Percentiles rank a stretch among this genome's conserved stretches.
Conservation (phyloP, 2,113 vertebrate genomes). For the Microcebus ravelobensis region DNA sequence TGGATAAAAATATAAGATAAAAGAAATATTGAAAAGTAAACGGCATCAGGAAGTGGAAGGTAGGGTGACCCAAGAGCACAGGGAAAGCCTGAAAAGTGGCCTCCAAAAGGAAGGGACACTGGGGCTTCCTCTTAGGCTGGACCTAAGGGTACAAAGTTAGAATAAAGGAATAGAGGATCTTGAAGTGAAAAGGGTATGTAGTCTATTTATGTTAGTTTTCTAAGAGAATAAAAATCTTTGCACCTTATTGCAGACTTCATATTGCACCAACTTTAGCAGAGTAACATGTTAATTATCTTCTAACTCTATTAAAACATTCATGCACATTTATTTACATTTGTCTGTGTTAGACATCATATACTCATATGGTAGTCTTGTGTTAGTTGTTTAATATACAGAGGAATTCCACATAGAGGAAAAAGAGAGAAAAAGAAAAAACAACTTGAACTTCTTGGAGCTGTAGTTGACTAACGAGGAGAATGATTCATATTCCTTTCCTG, state of each 20-base stretch:
- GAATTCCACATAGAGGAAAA: background rate
- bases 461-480: background rate
- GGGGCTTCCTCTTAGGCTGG: background rate
- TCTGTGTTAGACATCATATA: too few species aligned
- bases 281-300: background rate
- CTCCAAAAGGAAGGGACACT: background rate
- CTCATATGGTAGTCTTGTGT: too few species aligned
- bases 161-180: background rate
- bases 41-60: background rate
- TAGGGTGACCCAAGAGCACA: background rate
- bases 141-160: background rate
- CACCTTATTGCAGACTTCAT: background rate
- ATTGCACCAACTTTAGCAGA: background rate
- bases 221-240: background rate
- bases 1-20: background rate
- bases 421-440: background rate
- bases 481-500: slow-evolving; percentile 55
- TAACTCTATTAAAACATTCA: background rate
- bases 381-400: background rate
- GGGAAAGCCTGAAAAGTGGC: background rate
- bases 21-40: background rate
- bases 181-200: background rate
- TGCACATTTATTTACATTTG: background rate
- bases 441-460: slow-evolving; percentile 22
- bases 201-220: too few species aligned